Evolutionary conservation across 1,140 invertebrate genomes (phyloP).

Genomic region (Drosophila funebris): DNA sequence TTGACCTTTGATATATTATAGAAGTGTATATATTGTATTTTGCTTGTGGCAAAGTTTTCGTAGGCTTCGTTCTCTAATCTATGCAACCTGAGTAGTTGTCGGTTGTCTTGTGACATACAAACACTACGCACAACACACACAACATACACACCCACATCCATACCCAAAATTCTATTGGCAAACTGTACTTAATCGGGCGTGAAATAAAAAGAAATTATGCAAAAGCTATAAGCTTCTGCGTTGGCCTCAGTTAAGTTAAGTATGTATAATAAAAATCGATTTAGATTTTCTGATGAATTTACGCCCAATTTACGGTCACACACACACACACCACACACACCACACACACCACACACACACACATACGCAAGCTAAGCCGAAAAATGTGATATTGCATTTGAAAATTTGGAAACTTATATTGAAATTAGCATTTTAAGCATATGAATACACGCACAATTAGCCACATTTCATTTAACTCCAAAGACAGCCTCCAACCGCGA

Average conservation of each 20-base stretch:
- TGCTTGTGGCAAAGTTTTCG: constrained; percentile 49
- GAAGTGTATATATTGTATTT: constrained; percentile 44
- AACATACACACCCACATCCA: background rate
- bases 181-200: constrained; percentile 72
- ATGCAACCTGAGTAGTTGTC: constrained; percentile 49
- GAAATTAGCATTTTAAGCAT: constrained; percentile 82
- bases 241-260: background rate
- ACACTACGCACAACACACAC: background rate
- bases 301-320: constrained; percentile 65
- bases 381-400: constrained; percentile 49
- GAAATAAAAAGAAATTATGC: constrained; percentile 82
- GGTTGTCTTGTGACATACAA: constrained; percentile 12
- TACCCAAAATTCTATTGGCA: background rate
- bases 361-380: constrained; percentile 13
- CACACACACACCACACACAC: background rate
- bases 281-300: constrained; percentile 71
- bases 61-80: constrained; percentile 3
- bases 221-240: constrained; percentile 39
- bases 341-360: background rate
- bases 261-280: constrained; percentile 57
- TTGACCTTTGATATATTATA: constrained; percentile 77
- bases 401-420: constrained; percentile 71
- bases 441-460: constrained; percentile 80
- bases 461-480: constrained; percentile 71
- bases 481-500: constrained; percentile 42